phyloP scores from a whole-genome alignment of 2,888 invertebrate species.

The Tuta absoluta region DNA sequence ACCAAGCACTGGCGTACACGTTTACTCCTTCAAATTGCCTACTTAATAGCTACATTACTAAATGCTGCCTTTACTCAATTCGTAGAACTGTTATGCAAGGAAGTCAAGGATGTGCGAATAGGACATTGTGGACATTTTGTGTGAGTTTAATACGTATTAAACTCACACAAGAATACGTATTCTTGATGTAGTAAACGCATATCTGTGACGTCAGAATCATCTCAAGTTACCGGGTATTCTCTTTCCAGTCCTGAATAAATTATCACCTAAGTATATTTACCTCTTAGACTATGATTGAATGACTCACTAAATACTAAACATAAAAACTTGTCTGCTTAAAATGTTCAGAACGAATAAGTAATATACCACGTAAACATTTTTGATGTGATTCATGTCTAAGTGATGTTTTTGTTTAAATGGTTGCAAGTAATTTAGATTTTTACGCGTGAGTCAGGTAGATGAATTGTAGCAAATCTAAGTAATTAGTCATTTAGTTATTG shows the following conservation, averaged over 20 bases:
- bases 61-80: not conserved
- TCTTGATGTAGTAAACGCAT: not conserved
- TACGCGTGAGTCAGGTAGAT: not conserved
- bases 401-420: not conserved
- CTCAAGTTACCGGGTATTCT: not conserved
- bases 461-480: not conserved
- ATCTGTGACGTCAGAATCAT: not conserved
- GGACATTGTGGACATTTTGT: constrained; percentile 26
- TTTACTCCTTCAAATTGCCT: not conserved
- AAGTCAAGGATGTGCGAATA: not conserved
- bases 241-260: not conserved
- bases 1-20: not conserved
- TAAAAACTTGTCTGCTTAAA: not conserved
- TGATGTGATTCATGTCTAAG: not conserved
- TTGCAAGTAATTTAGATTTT: not conserved
- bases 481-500: no score
- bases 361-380: not conserved
- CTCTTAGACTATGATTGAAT: not conserved
- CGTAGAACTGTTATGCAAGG: not conserved
- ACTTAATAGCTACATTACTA: not conserved
- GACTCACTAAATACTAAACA: not conserved
- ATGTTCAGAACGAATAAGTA: not conserved
- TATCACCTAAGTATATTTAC: not conserved
- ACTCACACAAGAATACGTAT: no score
- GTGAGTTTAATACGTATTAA: not conserved